These are phyloP conservation scores for Neocrepidodera transversa DNA, from an alignment of 2,888 invertebrate genomes.

Conservation along the genomic window DNA sequence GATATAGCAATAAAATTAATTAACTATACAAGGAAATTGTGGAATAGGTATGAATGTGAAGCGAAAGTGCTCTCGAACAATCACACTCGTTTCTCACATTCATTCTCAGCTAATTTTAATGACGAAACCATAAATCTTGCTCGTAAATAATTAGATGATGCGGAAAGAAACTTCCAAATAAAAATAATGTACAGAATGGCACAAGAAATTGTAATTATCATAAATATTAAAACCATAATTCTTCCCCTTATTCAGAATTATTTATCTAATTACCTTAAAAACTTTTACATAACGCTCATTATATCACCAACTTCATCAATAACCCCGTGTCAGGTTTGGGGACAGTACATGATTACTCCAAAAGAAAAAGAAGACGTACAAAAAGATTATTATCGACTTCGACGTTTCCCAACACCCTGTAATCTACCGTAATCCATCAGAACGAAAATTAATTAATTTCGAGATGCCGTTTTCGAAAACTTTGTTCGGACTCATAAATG, in stretches of 20 bases:
- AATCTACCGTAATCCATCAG: conserved; percentile 12
- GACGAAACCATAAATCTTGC: conserved; percentile 14
- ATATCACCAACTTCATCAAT: conserved; percentile 2
- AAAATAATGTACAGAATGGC: too few relatives aligned
- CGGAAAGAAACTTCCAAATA: too few relatives aligned
- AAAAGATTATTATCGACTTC: conserved; percentile 9
- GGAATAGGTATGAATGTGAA: conserved; percentile 11
- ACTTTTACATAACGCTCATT: not conserved
- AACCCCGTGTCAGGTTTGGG: not conserved
- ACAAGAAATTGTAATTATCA: too few relatives aligned
- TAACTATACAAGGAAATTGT: conserved; percentile 21
- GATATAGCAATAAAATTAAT: conserved; percentile 27
- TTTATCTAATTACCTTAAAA: too few relatives aligned
- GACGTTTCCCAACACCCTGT: conserved; percentile 17
- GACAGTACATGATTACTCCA: not conserved
- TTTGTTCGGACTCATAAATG: conserved; percentile 19
- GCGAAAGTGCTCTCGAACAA: conserved; percentile 24
- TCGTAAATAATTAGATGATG: too few relatives aligned
- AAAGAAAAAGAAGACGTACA: conserved; percentile 6
- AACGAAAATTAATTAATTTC: conserved; percentile 24
- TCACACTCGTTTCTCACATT: conserved; percentile 16
- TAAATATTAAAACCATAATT: too few relatives aligned
- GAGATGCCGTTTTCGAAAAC: conserved; percentile 16
- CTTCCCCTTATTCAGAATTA: too few relatives aligned
- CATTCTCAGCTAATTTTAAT: conserved; percentile 18